These are phyloP conservation scores for Danionella cerebrum DNA, from an alignment of 2,113 vertebrate species.

Conservation along the genomic window DNA sequence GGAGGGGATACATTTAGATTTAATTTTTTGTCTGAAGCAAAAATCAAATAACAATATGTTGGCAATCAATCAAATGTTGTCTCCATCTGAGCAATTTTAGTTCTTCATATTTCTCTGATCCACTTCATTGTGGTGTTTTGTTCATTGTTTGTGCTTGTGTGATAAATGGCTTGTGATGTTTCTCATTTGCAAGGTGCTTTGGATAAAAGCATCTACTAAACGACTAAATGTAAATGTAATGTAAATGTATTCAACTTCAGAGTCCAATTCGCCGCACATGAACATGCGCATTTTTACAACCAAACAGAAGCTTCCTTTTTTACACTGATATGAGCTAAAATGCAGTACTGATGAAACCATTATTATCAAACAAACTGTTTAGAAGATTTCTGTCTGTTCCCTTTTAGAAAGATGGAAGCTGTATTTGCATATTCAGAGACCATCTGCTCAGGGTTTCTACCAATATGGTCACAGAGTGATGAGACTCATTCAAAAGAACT, in stretches of 20 bases:
- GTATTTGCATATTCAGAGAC: neutral
- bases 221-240: neutral
- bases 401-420: neutral
- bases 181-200: neutral
- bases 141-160: neutral
- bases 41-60: too few species aligned
- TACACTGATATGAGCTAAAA: neutral
- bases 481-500: neutral
- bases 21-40: too few species aligned
- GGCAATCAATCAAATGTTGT: too few species aligned
- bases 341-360: neutral
- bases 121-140: neutral
- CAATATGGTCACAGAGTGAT: neutral
- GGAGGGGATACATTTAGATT: too few species aligned
- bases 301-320: neutral
- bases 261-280: neutral
- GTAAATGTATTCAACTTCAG: neutral
- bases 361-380: neutral
- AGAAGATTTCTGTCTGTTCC: neutral
- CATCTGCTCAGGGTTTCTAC: neutral
- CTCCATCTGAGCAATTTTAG: neutral
- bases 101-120: neutral
- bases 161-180: slow-evolving; percentile 1
- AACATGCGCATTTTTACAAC: neutral
- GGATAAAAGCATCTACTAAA: slow-evolving; percentile 1